A percentile compares a stretch with the other conserved stretches of the same genome.
phyloP scores from a whole-genome alignment of 2,113 vertebrate genomes.

The Vulpes lagopus region DNA sequence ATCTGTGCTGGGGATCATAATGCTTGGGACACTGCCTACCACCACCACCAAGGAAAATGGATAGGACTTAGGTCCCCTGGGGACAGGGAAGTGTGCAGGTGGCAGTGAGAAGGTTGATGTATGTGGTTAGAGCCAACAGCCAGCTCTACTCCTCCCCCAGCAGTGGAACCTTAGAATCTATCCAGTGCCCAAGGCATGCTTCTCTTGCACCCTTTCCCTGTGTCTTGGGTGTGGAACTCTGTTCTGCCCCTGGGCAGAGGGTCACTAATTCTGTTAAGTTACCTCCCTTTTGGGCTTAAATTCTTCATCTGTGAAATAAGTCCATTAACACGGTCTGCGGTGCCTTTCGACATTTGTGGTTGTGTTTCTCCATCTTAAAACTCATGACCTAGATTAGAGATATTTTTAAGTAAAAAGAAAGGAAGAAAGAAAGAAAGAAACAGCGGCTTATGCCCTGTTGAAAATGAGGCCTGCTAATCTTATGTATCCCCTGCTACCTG shows the following conservation, averaged over 20 bases:
- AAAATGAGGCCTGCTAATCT: slow-evolving; percentile 48
- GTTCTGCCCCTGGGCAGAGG: background rate
- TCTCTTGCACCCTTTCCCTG: background rate
- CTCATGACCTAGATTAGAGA: background rate
- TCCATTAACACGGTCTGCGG: background rate
- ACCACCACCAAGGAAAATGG: background rate
- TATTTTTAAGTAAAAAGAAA: background rate
- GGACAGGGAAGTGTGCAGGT: background rate
- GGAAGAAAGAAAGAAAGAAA: too few relatives aligned
- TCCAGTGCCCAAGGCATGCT: background rate
- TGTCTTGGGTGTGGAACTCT: background rate
- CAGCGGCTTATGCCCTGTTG: background rate
- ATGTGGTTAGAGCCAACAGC: background rate
- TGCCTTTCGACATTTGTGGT: background rate
- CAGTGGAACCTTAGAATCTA: background rate
- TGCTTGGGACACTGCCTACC: background rate
- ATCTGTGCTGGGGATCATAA: slow-evolving; percentile 25
- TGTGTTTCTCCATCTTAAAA: slow-evolving; percentile 53
- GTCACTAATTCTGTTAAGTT: background rate
- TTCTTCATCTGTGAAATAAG: slow-evolving; percentile 5
- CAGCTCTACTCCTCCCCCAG: background rate
- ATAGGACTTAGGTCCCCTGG: background rate
- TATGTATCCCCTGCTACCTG: background rate
- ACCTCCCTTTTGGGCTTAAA: slow-evolving; percentile 5
- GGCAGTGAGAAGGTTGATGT: background rate